Evolutionary conservation across 2,113 vertebrate species (phyloP).

Genomic region (Pagrus major): DNA sequence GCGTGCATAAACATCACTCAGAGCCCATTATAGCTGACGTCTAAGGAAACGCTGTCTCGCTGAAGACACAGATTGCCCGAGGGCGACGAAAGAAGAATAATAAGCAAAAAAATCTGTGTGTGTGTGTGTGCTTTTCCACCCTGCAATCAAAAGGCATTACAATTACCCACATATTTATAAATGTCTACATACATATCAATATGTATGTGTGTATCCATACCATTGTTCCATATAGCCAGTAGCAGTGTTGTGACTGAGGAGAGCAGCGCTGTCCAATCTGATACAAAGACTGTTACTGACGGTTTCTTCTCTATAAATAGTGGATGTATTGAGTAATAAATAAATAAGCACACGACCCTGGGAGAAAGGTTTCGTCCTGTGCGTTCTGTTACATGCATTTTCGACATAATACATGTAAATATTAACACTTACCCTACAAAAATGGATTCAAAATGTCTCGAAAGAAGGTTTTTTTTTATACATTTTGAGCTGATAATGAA

Average conservation of each 20-base stretch:
- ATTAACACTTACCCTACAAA: no score
- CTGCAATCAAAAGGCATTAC: constrained; percentile 31
- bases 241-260: constrained; percentile 68
- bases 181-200: constrained; percentile 15
- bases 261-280: not conserved
- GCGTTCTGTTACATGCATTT: not conserved
- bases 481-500: no score
- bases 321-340: not conserved
- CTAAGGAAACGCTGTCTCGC: constrained; percentile 53
- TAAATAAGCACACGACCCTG: not conserved
- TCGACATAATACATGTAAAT: not conserved
- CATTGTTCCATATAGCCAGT: constrained; percentile 29
- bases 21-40: constrained; percentile 63
- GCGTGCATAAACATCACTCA: constrained; percentile 54
- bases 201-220: constrained; percentile 8
- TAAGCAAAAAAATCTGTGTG: constrained; percentile 47
- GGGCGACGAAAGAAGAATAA: constrained; percentile 58
- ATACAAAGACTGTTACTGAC: constrained; percentile 2
- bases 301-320: constrained; percentile 20
- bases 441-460: no score
- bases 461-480: no score
- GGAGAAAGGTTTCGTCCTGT: not conserved
- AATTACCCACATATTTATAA: constrained; percentile 56
- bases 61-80: constrained; percentile 64
- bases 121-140: constrained; percentile 20